These are phyloP conservation scores for Euwallacea similis DNA, from an alignment of 1,140 invertebrate species.

Conservation along the genomic window DNA sequence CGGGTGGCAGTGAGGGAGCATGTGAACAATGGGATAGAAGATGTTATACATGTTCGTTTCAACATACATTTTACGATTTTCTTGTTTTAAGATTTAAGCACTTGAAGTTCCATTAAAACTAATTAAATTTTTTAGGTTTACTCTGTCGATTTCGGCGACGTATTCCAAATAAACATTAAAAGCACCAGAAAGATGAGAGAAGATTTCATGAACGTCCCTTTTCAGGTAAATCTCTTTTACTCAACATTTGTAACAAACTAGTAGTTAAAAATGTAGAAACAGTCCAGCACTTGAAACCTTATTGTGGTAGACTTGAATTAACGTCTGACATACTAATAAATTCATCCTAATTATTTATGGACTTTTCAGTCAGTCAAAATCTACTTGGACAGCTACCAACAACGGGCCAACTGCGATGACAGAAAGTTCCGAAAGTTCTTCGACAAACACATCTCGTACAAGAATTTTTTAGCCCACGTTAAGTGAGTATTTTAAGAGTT, in stretches of 20 bases:
- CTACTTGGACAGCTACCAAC: constrained; percentile 34
- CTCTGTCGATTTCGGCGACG: constrained; percentile 39
- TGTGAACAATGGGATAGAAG: not conserved
- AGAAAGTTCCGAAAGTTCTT: constrained; percentile 32
- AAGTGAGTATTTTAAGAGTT: constrained; percentile 21
- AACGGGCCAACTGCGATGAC: constrained; percentile 13
- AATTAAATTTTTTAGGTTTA: constrained; percentile 28
- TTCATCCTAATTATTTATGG: not conserved
- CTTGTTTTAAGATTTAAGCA: not conserved
- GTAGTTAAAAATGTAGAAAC: too few relatives aligned
- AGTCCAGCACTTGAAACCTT: not conserved
- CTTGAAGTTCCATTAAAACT: not conserved
- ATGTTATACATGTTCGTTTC: not conserved
- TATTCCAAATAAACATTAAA: constrained; percentile 21
- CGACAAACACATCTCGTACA: constrained; percentile 22
- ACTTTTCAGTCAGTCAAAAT: constrained; percentile 17
- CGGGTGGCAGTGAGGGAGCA: constrained; percentile 31
- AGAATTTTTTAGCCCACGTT: constrained; percentile 25
- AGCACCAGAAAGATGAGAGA: constrained; percentile 33
- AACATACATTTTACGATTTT: not conserved
- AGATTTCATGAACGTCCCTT: constrained; percentile 37
- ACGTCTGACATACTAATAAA: not conserved
- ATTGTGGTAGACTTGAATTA: not conserved
- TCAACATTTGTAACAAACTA: not conserved
- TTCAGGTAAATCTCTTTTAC: constrained; percentile 28